Conservation (phyloP, 1,140 invertebrate genomes). For the Meloidogyne floridensis region DNA sequence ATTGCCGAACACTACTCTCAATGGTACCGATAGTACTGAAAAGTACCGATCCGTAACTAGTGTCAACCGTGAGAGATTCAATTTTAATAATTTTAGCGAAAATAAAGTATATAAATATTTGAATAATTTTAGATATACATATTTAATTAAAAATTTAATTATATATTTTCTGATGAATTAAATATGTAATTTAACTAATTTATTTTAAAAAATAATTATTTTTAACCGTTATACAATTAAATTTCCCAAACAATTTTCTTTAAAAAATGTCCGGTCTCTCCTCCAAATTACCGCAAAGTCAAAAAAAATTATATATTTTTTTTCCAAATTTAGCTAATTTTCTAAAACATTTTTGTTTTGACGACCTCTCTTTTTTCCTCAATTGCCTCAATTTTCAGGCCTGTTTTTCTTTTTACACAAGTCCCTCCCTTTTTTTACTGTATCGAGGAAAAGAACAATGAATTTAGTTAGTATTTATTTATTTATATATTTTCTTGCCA, state of each 20-base stretch:
- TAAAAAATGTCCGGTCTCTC: not conserved
- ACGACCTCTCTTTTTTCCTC: not conserved
- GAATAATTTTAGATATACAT: too few relatives aligned
- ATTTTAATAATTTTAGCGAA: too few relatives aligned
- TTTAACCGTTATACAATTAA: too few relatives aligned
- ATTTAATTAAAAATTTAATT: too few relatives aligned
- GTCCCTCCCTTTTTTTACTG: not conserved
- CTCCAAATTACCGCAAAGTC: not conserved
- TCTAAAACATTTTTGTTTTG: not conserved
- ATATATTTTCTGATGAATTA: too few relatives aligned
- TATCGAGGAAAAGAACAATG: not conserved
- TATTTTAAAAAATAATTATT: too few relatives aligned
- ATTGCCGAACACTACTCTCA: too few relatives aligned
- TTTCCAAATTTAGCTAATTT: conserved; percentile 7
- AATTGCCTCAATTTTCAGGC: not conserved
- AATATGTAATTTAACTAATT: not conserved
- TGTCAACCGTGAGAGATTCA: too few relatives aligned
- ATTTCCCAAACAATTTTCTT: not conserved
- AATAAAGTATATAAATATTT: too few relatives aligned
- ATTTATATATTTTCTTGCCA: conserved; percentile 1
- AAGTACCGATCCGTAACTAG: too few relatives aligned
- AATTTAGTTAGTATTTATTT: not conserved
- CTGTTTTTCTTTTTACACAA: not conserved
- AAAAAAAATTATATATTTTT: not conserved
- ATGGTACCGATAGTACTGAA: too few relatives aligned